Evolutionary conservation across 2,888 invertebrate genomes (phyloP).

Genomic region (Cephus runcator): DNA sequence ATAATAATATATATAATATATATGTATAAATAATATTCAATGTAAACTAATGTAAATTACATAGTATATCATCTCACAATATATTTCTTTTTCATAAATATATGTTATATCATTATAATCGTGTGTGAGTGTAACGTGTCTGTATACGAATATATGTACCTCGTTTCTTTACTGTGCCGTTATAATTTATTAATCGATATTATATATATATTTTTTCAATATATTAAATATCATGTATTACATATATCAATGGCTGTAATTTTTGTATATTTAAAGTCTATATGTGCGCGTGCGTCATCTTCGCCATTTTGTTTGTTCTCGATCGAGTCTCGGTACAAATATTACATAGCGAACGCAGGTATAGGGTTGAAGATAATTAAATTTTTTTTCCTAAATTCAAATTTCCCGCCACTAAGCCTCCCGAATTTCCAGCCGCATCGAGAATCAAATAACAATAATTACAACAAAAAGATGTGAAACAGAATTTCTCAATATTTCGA

Average conservation of each 20-base stretch:
- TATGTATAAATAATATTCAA: conserved; percentile 40
- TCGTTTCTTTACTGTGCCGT: conserved; percentile 47
- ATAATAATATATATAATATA: conserved; percentile 39
- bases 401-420: background rate
- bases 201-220: conserved; percentile 43
- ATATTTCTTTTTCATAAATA: conserved; percentile 54
- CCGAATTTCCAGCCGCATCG: background rate
- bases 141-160: conserved; percentile 26
- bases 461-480: background rate
- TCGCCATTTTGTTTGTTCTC: background rate
- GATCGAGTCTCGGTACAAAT: background rate
- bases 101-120: conserved; percentile 49
- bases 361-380: too few species aligned
- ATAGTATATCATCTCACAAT: conserved; percentile 41
- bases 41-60: conserved; percentile 52
- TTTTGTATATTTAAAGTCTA: background rate
- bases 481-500: background rate
- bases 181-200: conserved; percentile 21
- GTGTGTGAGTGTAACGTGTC: background rate
- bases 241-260: conserved; percentile 33
- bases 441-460: background rate
- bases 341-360: too few species aligned
- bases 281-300: background rate
- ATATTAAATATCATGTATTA: conserved; percentile 36
- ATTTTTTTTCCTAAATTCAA: background rate